A percentile compares a stretch with the other conserved stretches of the same genome.
Conservation (phyloP, 2,888 invertebrate species). For the Tipula helvola region DNA sequence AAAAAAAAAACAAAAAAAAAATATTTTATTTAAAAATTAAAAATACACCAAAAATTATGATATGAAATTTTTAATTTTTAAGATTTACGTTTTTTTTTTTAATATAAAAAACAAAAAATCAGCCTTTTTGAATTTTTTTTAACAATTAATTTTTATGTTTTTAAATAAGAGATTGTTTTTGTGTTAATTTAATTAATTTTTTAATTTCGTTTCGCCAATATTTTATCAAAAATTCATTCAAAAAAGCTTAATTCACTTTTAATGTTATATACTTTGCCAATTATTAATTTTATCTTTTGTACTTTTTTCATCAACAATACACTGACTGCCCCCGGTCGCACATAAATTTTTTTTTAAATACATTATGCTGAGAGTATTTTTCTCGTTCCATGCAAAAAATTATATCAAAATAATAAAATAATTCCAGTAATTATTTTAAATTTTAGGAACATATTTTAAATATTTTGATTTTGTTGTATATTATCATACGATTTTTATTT, state of each 20-base stretch:
- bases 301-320: neutral
- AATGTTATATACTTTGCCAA: neutral
- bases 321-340: neutral
- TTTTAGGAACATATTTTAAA: neutral
- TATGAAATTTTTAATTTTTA: conserved; percentile 6
- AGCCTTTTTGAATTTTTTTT: conserved; percentile 6
- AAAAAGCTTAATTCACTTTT: neutral
- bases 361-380: neutral
- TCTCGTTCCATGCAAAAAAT: neutral
- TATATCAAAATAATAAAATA: neutral
- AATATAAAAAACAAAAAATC: neutral
- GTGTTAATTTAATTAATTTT: neutral
- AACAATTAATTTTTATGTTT: neutral
- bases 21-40: neutral
- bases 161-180: neutral
- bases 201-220: neutral
- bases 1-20: neutral
- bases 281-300: neutral
- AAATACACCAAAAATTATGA: conserved; percentile 5
- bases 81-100: neutral
- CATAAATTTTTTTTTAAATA: neutral
- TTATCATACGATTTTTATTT: neutral
- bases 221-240: neutral
- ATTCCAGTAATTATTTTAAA: neutral
- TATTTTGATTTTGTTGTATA: neutral